Conservation (phyloP, 2,888 invertebrate species). For the Oxytorus armatus region DNA sequence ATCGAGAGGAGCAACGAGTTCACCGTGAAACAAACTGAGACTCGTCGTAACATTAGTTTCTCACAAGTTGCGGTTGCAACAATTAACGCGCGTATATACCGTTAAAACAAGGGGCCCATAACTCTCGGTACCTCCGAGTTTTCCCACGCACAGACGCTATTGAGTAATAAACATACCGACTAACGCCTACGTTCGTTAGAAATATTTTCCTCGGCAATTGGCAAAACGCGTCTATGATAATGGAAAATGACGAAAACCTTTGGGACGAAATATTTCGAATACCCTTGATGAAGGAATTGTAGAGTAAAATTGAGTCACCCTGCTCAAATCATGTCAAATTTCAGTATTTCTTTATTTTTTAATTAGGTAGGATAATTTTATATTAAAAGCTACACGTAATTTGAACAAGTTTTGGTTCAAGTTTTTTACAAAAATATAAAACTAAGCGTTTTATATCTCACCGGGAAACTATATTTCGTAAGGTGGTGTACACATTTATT, state of each 20-base stretch:
- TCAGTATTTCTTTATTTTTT: too few species aligned
- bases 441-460: too few species aligned
- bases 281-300: neutral
- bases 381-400: too few species aligned
- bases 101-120: slow-evolving; percentile 46
- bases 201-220: slow-evolving; percentile 40
- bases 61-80: slow-evolving; percentile 52
- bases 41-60: slow-evolving; percentile 41
- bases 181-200: slow-evolving; percentile 56
- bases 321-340: too few species aligned
- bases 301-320: too few species aligned
- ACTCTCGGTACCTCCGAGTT: slow-evolving; percentile 22
- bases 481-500: too few species aligned
- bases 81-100: slow-evolving; percentile 58
- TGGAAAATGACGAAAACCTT: neutral
- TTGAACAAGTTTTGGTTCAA: too few species aligned
- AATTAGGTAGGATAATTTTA: too few species aligned
- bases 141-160: slow-evolving; percentile 63
- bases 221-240: neutral
- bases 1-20: slow-evolving; percentile 18
- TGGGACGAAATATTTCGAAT: neutral
- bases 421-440: too few species aligned
- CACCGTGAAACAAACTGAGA: slow-evolving; percentile 11
- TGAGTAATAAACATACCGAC: slow-evolving; percentile 64
- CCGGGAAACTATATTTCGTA: too few species aligned